Conservation (phyloP, 2,797 vertebrate genomes). For the Gouania willdenowi region DNA sequence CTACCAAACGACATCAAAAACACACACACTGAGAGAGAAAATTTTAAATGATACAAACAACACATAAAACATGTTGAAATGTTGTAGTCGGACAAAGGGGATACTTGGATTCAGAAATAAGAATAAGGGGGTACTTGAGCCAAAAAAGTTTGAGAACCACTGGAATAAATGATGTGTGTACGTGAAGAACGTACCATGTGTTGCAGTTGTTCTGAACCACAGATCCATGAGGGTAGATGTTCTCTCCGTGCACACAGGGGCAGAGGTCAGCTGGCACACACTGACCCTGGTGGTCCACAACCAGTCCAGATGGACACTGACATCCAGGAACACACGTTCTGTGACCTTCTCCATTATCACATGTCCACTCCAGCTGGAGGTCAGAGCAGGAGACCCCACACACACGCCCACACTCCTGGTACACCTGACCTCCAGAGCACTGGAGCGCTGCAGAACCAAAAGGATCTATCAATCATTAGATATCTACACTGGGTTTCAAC, state of each 20-base stretch:
- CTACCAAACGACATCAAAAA: too few relatives aligned
- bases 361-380: conserved; percentile 56
- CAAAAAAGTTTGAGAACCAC: too few relatives aligned
- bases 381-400: conserved; percentile 79
- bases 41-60: too few relatives aligned
- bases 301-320: conserved; percentile 78
- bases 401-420: conserved; percentile 77
- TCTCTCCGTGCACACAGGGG: conserved; percentile 70
- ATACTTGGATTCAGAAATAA: too few relatives aligned
- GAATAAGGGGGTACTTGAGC: too few relatives aligned
- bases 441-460: conserved; percentile 59
- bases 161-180: too few relatives aligned
- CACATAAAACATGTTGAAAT: too few relatives aligned
- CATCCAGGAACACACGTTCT: conserved; percentile 82
- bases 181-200: conserved; percentile 83
- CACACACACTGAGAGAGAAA: too few relatives aligned
- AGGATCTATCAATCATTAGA: too few relatives aligned
- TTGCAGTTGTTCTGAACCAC: conserved; percentile 75
- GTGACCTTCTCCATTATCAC: conserved; percentile 36
- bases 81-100: too few relatives aligned
- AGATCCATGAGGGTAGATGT: conserved; percentile 61
- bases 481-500: too few relatives aligned
- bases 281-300: conserved; percentile 78
- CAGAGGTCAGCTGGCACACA: conserved; percentile 79
- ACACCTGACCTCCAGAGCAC: conserved; percentile 81